phyloP scores from a whole-genome alignment of 2,888 invertebrate genomes.

The Coronaproctus castanopsis region DNA sequence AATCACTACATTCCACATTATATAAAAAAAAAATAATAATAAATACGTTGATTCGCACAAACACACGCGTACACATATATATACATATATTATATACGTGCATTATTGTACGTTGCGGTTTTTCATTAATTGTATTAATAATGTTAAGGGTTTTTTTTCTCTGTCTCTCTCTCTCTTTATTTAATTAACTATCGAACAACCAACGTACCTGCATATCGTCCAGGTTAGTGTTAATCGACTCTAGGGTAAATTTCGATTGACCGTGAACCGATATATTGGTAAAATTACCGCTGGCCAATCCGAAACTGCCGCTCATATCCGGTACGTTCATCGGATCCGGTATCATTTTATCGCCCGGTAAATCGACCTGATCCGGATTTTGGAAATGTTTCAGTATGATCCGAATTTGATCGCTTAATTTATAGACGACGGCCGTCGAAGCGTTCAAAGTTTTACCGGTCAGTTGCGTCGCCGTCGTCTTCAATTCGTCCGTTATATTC shows the following conservation, averaged over 20 bases:
- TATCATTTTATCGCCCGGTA: conserved; percentile 50
- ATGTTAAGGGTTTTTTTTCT: too few species aligned
- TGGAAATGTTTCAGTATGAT: conserved; percentile 56
- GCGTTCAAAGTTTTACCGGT: background rate
- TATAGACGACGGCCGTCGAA: conserved; percentile 27
- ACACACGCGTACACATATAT: too few species aligned
- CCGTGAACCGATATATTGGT: conserved; percentile 50
- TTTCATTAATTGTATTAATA: too few species aligned
- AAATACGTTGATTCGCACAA: too few species aligned
- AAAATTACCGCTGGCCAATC: conserved; percentile 47
- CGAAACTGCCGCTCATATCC: conserved; percentile 48
- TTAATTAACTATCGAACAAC: too few species aligned
- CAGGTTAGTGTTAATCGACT: conserved; percentile 47
- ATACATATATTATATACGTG: too few species aligned
- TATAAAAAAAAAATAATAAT: too few species aligned
- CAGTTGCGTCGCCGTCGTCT: background rate
- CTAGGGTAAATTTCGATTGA: conserved; percentile 53
- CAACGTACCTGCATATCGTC: conserved; percentile 46
- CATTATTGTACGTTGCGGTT: too few species aligned
- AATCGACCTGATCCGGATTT: conserved; percentile 53
- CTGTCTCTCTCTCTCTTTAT: too few species aligned
- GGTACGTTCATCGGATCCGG: conserved; percentile 65
- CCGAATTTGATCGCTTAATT: conserved; percentile 48
- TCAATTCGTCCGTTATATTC: too few species aligned
- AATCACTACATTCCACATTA: too few species aligned